Percentiles rank a stretch among this genome's conserved stretches.
These are phyloP conservation scores for Gobionotothen gibberifrons DNA, from an alignment of 2,797 vertebrate genomes.

Conservation along the genomic window DNA sequence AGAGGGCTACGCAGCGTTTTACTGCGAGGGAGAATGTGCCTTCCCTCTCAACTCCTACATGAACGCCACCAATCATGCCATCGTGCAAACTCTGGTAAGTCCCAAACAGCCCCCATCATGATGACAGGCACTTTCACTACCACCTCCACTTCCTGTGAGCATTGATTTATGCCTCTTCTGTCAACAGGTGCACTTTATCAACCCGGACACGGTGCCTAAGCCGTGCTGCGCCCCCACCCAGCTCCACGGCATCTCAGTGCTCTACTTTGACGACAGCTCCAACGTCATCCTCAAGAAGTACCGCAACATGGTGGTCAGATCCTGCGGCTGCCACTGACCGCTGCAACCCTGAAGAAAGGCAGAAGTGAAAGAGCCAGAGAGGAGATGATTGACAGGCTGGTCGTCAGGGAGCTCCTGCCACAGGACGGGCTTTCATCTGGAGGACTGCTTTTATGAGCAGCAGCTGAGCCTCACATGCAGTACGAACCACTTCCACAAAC, in stretches of 20 bases:
- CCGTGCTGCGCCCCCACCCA: slow-evolving; percentile 98
- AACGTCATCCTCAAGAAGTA: slow-evolving; percentile 99
- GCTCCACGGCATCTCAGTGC: slow-evolving; percentile 97
- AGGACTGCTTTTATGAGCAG: slow-evolving; percentile 32
- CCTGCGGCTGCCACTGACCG: slow-evolving; percentile 95
- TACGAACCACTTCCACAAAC: slow-evolving; percentile 39
- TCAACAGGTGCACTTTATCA: slow-evolving; percentile 97
- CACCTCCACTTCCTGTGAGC: slow-evolving; percentile 1
- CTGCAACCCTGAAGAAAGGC: background rate
- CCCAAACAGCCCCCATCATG: slow-evolving; percentile 1
- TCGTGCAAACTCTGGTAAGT: slow-evolving; percentile 98
- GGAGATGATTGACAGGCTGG: slow-evolving; percentile 30
- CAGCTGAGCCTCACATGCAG: slow-evolving; percentile 37
- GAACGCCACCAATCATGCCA: slow-evolving; percentile 99
- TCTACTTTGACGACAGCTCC: slow-evolving; percentile 99
- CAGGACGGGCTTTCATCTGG: slow-evolving; percentile 33
- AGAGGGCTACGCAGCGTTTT: slow-evolving; percentile 96
- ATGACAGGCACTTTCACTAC: slow-evolving; percentile 2
- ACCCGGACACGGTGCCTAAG: slow-evolving; percentile 95
- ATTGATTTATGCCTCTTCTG: slow-evolving; percentile 28
- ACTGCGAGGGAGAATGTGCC: slow-evolving; percentile 97
- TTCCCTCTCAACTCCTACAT: slow-evolving; percentile 99
- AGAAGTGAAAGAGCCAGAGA: slow-evolving; percentile 27
- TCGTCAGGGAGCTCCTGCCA: slow-evolving; percentile 39
- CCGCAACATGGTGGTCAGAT: slow-evolving; percentile 98